Base-by-base conservation (phyloP, 2,888 invertebrate genomes). In the Keiferia lycopersicella region DNA sequence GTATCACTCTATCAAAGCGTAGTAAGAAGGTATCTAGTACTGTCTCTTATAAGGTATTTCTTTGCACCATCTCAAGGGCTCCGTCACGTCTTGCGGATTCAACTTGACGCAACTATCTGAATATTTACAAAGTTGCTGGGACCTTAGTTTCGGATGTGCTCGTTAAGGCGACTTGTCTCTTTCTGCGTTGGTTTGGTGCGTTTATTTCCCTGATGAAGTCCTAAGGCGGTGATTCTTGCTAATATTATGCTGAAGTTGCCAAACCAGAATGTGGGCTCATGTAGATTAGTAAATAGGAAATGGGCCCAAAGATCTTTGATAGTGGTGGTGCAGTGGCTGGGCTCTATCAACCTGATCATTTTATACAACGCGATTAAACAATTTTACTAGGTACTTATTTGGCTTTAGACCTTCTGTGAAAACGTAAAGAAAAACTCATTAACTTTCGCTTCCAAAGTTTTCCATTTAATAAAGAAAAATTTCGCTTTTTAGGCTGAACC, bases 61-160 rank as follows among this genome's bases (percentile, higher is more conserved):
- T 14, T 62, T 26, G 0, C 11, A 16, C 63, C 45, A 2, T 22
- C 79, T 71, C 75, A 71, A 66, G 59, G 63, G 66, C 61, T 64
- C 63, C 67, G 73, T 75, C 79, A 79, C 80, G 78, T 79, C 73
- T 73, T 72, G 69, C 62, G 74, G 75, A 74, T 76, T 69, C 68
- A 73, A 76, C 74, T 79, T 74, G 73, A 75, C 73, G 74, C 67
- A 80, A 79, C 80, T 80, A 81, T 79, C 76, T 81, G 80, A 81
- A 83, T 83, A 83, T 83, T 82, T 79, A 78, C 76, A 68, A 77
- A 73, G 71, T 78, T 75, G 65, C 66, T 63, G 73, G 70, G 74
- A 73, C 73, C 73, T 75, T 69, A 73, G 75, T 73, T 72, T 71
- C 65, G 51, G 62, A 64, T 65, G 66, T 64, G 73, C 76, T 77